Evolutionary conservation across 2,888 invertebrate species (phyloP), one percentile per base, ranked within the genome.

Genomic region (Anoplius nigerrimus): DNA sequence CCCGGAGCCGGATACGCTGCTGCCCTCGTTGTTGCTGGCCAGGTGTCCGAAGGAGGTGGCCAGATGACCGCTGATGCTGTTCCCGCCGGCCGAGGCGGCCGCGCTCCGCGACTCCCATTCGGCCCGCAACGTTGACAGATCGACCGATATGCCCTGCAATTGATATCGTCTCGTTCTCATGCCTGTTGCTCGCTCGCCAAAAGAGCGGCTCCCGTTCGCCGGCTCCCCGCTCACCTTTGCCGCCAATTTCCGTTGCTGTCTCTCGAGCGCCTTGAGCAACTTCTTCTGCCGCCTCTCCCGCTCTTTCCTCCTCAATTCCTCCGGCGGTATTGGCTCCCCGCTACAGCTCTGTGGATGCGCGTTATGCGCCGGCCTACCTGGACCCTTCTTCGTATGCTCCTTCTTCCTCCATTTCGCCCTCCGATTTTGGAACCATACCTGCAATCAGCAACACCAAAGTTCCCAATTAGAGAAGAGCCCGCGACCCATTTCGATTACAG

Each of bases 391-490:
- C 67, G 98, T 98, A 90, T 99, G 98, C 90, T 99, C 99, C 90
- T 98, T 97, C 91, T 99, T 99, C 73, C 99, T 93, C 97, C 99
- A 99, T 90, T 99, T 99, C 59, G 99, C 99, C 71, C 99, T 92
- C 43, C 99, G 93, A 91, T 99, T 99, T 91, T 99, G 99, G 91
- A 99, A 99, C 99, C 99, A 99, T 74, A 99, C 99, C 98, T 99
- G 93, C 16, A 90, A 90, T 11, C 60, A 15, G 43, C 4, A 27
- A 20, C 42, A 20, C n/a, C 15, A 4, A 8, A 13, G 5, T 16
- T 2, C n/a, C 18, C 18, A 48, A 13, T 48, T 48, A 16, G 48
- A 3, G 13, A 16, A 3, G 48, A 48, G 1, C 4, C 11, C 34
- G 34, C 27, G 6, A 27, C 4, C 2, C 34, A 6, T 1, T 1